Percentiles rank a stretch among this genome's conserved stretches.
Conservation (phyloP, 1,140 invertebrate species). For the Drosophila mojavensis region DNA sequence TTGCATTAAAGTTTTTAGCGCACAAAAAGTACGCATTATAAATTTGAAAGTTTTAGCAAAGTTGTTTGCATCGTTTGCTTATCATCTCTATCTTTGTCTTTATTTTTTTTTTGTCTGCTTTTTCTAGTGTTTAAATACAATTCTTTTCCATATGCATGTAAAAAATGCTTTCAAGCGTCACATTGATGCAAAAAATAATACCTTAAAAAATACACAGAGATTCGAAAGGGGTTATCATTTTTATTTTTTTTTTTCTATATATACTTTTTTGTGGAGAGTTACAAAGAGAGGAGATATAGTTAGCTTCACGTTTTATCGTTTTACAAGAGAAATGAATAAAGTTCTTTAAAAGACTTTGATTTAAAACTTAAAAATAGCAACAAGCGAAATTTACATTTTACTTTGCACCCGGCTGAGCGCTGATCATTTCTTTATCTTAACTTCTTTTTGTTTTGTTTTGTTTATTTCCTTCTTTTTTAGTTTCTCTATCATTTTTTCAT, state of each 20-base stretch:
- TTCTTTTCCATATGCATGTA: conserved; percentile 61
- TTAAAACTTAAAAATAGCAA: conserved; percentile 83
- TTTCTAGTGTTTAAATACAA: conserved; percentile 68
- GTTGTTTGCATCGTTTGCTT: conserved; percentile 48
- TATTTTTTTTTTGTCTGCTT: conserved; percentile 50
- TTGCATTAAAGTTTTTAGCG: conserved; percentile 68
- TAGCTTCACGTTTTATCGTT: conserved; percentile 45
- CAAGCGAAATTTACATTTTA: conserved; percentile 80
- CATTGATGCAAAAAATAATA: conserved; percentile 79
- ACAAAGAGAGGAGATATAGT: conserved; percentile 62
- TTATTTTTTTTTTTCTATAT: conserved; percentile 12
- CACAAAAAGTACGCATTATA: conserved; percentile 73
- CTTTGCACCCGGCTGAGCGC: conserved; percentile 40
- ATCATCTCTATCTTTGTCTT: not conserved
- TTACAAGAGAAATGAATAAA: conserved; percentile 74
- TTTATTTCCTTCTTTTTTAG: conserved; percentile 41
- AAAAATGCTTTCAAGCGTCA: conserved; percentile 77
- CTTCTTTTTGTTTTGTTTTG: conserved; percentile 53
- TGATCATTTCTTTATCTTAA: conserved; percentile 41
- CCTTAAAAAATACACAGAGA: conserved; percentile 75
- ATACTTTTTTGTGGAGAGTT: conserved; percentile 53
- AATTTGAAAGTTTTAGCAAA: conserved; percentile 75
- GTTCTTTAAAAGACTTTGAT: conserved; percentile 82
- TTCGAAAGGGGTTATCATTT: conserved; percentile 50
- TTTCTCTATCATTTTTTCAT: conserved; percentile 39